Evolutionary conservation across 2,888 invertebrate species (phyloP), one percentile per base, ranked within the genome.

Genomic region (Drosophila nr. perissopoda): DNA sequence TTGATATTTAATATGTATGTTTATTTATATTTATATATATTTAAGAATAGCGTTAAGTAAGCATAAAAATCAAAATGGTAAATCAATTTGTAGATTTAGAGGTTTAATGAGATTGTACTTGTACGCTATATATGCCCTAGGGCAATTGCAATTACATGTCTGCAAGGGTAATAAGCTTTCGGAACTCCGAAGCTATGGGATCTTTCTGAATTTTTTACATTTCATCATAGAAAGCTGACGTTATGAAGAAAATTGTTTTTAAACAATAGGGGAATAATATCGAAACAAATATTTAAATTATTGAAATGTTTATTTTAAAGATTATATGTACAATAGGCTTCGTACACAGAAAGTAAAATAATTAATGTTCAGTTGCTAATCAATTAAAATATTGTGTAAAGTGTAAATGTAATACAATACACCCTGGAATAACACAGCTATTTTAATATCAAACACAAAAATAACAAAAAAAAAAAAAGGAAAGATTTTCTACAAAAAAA

Each of bases 401-500:
- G 40, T 57, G 59, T 52, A n/a, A 34, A 46, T 74, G 56, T 67
- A 53, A 63, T 63, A 74, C 36, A 57, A 29, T 61, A 31, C 34
- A 74, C 76, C 76, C 79, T 79, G 74, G 58, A 76, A 76, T 70
- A 79, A 74, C 70, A 62, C 68, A 63, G 68, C 63, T 60, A 61
- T 33, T 72, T 46, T 31, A 7, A 31, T 48, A 4, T 38, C 13
- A 13, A 34, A 40, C 49, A 53, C 1, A 29, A 38, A 42, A 65
- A 29, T 11, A 66, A 46, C n/a, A 52, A 68, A 25, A 56, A 33
- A 33, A 31, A 31, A 2, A 31, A 8, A n/a, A n/a, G n/a, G 21
- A 52, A 27, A 57, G 13, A 8, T 16, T 34, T 38, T 48, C 48
- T 67, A 67, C 38, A n/a, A 67, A n/a, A 31, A 53, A 48, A 16